phyloP scores from a whole-genome alignment of 2,888 invertebrate genomes.

The Pedicia rivosa region DNA sequence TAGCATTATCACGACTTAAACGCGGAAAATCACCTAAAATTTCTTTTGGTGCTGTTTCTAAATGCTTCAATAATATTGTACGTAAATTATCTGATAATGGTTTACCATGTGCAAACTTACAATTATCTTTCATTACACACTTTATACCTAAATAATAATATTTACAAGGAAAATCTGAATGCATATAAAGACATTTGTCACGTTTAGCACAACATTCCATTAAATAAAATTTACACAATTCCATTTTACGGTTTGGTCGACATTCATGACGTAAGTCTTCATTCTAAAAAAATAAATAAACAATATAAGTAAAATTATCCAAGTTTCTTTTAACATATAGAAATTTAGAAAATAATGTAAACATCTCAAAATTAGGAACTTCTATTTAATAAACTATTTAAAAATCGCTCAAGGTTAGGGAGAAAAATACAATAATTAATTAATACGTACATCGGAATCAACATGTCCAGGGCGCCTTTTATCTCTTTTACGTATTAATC shows the following conservation, averaged over 20 bases:
- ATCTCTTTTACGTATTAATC: constrained; percentile 34
- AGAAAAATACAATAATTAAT: background rate
- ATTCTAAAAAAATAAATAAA: constrained; percentile 34
- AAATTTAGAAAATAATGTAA: background rate
- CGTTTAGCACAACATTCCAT: constrained; percentile 92
- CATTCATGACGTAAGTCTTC: constrained; percentile 80
- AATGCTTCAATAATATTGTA: constrained; percentile 50
- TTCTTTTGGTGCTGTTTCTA: constrained; percentile 82
- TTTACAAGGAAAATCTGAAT: constrained; percentile 94
- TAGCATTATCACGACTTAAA: constrained; percentile 59
- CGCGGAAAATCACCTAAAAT: constrained; percentile 81
- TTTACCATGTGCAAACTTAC: constrained; percentile 85
- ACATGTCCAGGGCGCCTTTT: too few relatives aligned
- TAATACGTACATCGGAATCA: constrained; percentile 60
- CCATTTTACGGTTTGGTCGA: constrained; percentile 69
- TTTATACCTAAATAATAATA: constrained; percentile 87
- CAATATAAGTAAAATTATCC: background rate
- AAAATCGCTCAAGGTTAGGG: background rate
- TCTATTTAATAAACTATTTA: background rate
- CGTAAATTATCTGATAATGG: constrained; percentile 68
- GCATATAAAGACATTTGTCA: constrained; percentile 92
- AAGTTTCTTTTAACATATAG: too few relatives aligned
- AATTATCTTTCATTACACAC: constrained; percentile 62
- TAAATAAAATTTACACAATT: constrained; percentile 91
- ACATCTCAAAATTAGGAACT: background rate